Evolutionary conservation across 64 coral and sea anemone species (phyloP).

Genomic region (Montipora foliosa): DNA sequence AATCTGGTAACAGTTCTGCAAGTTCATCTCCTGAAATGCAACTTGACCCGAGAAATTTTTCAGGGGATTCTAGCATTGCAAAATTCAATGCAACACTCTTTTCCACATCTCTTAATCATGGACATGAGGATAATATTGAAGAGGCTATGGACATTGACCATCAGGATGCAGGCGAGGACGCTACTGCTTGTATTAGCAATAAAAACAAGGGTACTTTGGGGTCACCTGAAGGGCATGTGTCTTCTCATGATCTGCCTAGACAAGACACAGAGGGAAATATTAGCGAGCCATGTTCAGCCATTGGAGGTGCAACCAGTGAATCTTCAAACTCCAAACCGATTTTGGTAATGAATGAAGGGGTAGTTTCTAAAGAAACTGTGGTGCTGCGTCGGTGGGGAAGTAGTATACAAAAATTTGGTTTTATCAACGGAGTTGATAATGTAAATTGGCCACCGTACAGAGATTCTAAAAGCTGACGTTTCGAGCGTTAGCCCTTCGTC

Average conservation of each 20-base stretch:
- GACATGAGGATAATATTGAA: slow-evolving; percentile 44
- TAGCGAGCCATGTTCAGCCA: background rate
- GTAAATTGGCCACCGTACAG: no score
- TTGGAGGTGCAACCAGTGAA: background rate
- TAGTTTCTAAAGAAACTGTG: background rate
- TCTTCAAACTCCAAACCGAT: background rate
- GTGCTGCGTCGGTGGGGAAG: no score
- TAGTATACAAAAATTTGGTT: no score
- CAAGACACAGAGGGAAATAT: background rate
- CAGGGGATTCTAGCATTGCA: background rate
- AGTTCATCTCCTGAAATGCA: background rate
- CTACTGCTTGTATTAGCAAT: background rate
- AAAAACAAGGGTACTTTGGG: background rate
- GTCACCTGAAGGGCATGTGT: background rate
- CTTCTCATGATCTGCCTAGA: background rate
- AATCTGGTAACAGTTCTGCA: background rate
- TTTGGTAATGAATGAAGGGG: background rate
- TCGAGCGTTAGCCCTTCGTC: no score
- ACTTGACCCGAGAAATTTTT: slow-evolving; percentile 8
- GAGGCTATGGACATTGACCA: slow-evolving; percentile 95
- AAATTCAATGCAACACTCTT: slow-evolving; percentile 50
- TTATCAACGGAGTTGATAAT: no score
- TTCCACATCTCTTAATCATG: slow-evolving; percentile 5
- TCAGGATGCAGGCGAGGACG: slow-evolving; percentile 71
- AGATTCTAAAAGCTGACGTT: no score